Evolutionary conservation across 1,140 invertebrate species (phyloP), one percentile per base, ranked within the genome.

Genomic region (Cardiocondyla obscurior): DNA sequence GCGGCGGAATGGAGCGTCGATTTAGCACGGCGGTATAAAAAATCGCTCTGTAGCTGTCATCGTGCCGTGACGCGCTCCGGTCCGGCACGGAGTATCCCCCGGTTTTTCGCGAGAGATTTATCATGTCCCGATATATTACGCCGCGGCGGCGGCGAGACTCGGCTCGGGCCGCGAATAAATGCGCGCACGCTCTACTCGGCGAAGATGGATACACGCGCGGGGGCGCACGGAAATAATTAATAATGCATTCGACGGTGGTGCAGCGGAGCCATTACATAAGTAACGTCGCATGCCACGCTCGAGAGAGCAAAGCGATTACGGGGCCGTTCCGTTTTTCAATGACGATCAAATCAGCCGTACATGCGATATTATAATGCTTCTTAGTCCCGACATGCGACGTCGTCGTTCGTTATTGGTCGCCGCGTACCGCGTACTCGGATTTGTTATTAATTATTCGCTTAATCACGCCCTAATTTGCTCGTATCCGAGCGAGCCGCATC

Each of bases 371-470:
- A 79, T 55, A 79, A 79, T 79, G 36, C 46, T 69, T 79, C 62
- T 79, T 79, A 42, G 22, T 42, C 33, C 16, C 14, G 33, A 64
- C 74, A 79, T 79, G 74, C 74, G 74, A 79, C 62, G 33, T 30
- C 60, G 74, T 39, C 74, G 44, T 39, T 53, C 46, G 42, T 46
- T 44, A 58, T 25, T 33, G 51, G 36, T 19, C 74, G 74, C 28
- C 73, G 73, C 57, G 39, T 14, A 12, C 36, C 72, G 51, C 36
- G 36, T 30, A 67, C 74, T 53, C 46, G 22, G 74, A 79, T 67
- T 79, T 53, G 62, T 69, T 79, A 79, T 79, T 79, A 79, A 79
- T 79, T 79, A 79, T 69, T 79, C 74, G 74, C 74, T 79, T 79
- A 79, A 79, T 79, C 74, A 53, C 74, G 62, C 36, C 74, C 74